phyloP scores from a whole-genome alignment of 2,888 invertebrate species.

The Neoscelio sp. region DNA sequence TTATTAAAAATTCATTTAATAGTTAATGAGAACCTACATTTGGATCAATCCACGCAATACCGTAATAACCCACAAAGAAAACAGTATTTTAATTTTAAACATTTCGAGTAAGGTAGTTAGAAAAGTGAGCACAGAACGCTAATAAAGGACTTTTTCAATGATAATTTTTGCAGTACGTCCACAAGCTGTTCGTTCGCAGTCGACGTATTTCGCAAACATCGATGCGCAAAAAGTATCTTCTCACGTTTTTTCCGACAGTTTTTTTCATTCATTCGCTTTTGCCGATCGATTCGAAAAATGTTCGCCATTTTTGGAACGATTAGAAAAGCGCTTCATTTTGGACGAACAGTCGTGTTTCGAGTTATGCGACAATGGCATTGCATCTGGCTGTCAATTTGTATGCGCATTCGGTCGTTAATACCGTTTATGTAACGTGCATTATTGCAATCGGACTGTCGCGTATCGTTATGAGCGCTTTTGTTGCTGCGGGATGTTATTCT shows the following conservation, averaged over 20 bases:
- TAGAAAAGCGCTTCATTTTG: not conserved
- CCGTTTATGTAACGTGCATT: conserved; percentile 52
- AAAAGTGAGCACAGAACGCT: too few species aligned
- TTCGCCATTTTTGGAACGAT: not conserved
- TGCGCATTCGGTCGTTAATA: conserved; percentile 34
- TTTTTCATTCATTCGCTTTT: not conserved
- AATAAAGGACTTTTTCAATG: too few species aligned
- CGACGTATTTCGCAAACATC: not conserved
- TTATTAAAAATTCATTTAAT: too few species aligned
- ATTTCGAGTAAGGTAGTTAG: too few species aligned
- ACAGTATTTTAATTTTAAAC: too few species aligned
- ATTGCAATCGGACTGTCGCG: conserved; percentile 36
- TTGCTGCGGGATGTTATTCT: conserved; percentile 26
- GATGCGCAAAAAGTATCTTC: conserved; percentile 10
- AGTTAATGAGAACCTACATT: too few species aligned
- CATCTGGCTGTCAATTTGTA: conserved; percentile 34
- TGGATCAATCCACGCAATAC: too few species aligned
- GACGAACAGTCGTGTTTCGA: too few species aligned
- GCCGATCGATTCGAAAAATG: not conserved
- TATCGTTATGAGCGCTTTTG: conserved; percentile 38
- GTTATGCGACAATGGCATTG: conserved; percentile 33
- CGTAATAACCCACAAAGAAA: too few species aligned
- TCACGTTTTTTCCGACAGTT: not conserved
- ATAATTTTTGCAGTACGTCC: too few species aligned
- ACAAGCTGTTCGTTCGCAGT: too few species aligned